These are phyloP conservation scores for Agrypnus murinus DNA, from an alignment of 2,888 invertebrate species.

Conservation along the genomic window DNA sequence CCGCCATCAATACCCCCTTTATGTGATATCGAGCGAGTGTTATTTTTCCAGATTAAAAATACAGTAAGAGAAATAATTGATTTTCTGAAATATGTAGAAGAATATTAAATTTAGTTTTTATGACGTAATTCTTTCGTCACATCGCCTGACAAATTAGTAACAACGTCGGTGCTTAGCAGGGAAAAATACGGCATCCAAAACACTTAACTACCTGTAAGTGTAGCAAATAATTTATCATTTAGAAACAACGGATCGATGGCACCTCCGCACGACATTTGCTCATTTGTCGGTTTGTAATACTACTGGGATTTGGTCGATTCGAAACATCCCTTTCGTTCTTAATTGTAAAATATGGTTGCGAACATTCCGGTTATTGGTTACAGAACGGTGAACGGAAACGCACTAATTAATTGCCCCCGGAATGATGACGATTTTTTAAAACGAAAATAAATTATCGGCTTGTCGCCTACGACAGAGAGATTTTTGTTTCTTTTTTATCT, in stretches of 20 bases:
- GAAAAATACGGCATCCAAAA: conserved; percentile 46
- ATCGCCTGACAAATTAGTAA: conserved; percentile 31
- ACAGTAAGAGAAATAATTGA: too few species aligned
- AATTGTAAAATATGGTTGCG: conserved; percentile 47
- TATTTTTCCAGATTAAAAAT: too few species aligned
- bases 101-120: neutral
- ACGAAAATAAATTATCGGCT: conserved; percentile 39
- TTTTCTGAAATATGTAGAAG: neutral
- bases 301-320: conserved; percentile 50
- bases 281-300: conserved; percentile 52
- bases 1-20: too few species aligned
- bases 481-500: neutral
- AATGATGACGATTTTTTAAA: conserved; percentile 40
- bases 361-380: conserved; percentile 40
- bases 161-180: conserved; percentile 24
- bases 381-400: conserved; percentile 30
- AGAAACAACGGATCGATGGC: conserved; percentile 49
- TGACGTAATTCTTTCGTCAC: conserved; percentile 21
- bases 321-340: conserved; percentile 50
- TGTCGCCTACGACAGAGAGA: conserved; percentile 7
- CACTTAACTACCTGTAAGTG: conserved; percentile 49
- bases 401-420: conserved; percentile 41
- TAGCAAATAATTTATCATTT: conserved; percentile 53
- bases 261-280: conserved; percentile 50
- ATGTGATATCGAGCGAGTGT: too few species aligned